Evolutionary conservation across 2,113 vertebrate genomes (phyloP), one percentile per base, ranked within the genome.

Genomic region (Xenus cinereus): DNA sequence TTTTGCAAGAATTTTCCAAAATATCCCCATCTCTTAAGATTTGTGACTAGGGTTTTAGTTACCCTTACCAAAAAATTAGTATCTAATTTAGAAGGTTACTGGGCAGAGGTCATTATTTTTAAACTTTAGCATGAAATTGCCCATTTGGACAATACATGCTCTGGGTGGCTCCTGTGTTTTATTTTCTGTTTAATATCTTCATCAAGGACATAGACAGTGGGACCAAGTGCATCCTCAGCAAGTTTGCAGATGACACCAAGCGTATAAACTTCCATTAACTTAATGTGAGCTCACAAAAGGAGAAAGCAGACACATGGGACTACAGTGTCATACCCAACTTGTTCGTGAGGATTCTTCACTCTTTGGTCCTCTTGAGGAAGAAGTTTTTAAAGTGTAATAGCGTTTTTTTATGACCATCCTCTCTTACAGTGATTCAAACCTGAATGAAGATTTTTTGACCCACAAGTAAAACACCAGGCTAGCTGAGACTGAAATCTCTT

Each of bases 331-430:
- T 18, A 51, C 12, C 54, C 9, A 14, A 20, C 20, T 32, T 0
- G 0, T 39, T 59, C n/a, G 17, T 17, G 10, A 14, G 28, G 8
- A 4, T 53, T 56, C 24, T 33, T 28, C 20, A 5, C 26, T 27
- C 54, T 72, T 21, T 53, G 48, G 33, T 51, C 20, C 41, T 82
- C 57, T 46, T 6, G 4, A 68, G 39, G 4, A 45, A 56, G 54
- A 7, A 28, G 7, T 33, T 94, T 88, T 60, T 41, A 16, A 66
- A 69, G 45, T 10, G 3, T 15, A 63, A 20, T 26, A 84, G 8
- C 37, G 32, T 35, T 66, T 71, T 71, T 68, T 19, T 24, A 28
- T 7, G 19, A 45, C 22, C 7, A 12, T 12, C 23, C 63, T 51
- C 53, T 68, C 26, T 12, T 33, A 24, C 0, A 60, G 28, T 3